A percentile compares a stretch with the other conserved stretches of the same genome.
Evolutionary conservation across 2,113 vertebrate species (phyloP).

Genomic region (Melanostigma gelatinosum): DNA sequence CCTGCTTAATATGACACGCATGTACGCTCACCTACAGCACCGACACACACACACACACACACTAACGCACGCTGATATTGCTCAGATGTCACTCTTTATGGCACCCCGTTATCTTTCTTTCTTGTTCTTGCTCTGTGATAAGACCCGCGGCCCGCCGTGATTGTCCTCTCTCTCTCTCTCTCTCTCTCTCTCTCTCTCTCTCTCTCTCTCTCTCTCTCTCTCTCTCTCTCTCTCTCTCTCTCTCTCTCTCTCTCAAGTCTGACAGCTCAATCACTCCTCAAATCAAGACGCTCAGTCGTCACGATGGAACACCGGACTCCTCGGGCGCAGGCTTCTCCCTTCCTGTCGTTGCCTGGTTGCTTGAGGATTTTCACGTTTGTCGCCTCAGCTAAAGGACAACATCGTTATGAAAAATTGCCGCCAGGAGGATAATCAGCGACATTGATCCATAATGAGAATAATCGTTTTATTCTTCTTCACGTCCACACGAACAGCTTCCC

Average conservation of each 20-base stretch:
- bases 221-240: conserved; percentile 43
- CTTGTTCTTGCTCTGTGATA: conserved; percentile 53
- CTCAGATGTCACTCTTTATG: conserved; percentile 65
- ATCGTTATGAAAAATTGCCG: background rate
- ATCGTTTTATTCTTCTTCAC: background rate
- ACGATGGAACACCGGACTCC: conserved; percentile 27
- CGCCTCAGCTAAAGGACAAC: background rate
- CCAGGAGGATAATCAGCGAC: background rate
- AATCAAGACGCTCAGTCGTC: conserved; percentile 53
- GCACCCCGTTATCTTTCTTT: conserved; percentile 72
- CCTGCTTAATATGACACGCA: conserved; percentile 58
- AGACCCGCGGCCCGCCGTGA: conserved; percentile 56
- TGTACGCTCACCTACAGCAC: conserved; percentile 42
- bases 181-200: conserved; percentile 43
- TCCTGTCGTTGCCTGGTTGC: background rate
- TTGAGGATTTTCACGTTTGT: background rate
- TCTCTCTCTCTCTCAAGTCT: conserved; percentile 47
- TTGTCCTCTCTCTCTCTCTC: conserved; percentile 59
- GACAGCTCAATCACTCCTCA: conserved; percentile 74
- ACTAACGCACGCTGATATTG: conserved; percentile 9
- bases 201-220: conserved; percentile 31
- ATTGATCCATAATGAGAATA: conserved; percentile 4
- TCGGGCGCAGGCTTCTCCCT: background rate
- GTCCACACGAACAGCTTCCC: background rate
- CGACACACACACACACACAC: conserved; percentile 19